Conservation (phyloP, 2,888 invertebrate species). For the Tachina fera region DNA sequence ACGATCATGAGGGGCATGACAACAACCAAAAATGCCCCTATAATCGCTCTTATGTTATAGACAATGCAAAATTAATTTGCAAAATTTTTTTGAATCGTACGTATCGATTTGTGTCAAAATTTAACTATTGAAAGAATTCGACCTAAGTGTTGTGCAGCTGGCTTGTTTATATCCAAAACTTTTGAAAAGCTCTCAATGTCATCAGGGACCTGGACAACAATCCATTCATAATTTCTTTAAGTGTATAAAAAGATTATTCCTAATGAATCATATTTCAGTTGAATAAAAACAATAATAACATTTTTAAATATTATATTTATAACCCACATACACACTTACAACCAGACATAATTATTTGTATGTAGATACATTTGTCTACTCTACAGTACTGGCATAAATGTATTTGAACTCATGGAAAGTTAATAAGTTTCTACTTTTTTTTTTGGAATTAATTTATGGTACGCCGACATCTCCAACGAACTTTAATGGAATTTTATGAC, state of each 20-base stretch:
- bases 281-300: constrained; percentile 59
- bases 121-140: too few relatives aligned
- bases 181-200: too few relatives aligned
- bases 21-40: too few relatives aligned
- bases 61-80: too few relatives aligned
- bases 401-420: constrained; percentile 8
- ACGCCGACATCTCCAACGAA: constrained; percentile 32
- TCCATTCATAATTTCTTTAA: constrained; percentile 2
- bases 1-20: too few relatives aligned
- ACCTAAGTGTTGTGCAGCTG: too few relatives aligned
- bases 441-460: constrained; percentile 43
- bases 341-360: constrained; percentile 11
- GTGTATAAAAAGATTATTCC: constrained; percentile 56
- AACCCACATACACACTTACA: constrained; percentile 48
- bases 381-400: not conserved
- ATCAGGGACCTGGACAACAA: too few relatives aligned
- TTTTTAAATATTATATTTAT: constrained; percentile 28
- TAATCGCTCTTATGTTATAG: too few relatives aligned
- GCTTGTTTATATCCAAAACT: too few relatives aligned
- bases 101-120: too few relatives aligned
- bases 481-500: constrained; percentile 51
- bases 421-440: constrained; percentile 33
- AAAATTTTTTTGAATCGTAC: too few relatives aligned
- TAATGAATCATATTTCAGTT: constrained; percentile 66
- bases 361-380: constrained; percentile 21